Percentiles rank a stretch among this genome's conserved stretches.
Conservation (phyloP, 2,888 invertebrate species). For the Lordiphosa fenestrarum region DNA sequence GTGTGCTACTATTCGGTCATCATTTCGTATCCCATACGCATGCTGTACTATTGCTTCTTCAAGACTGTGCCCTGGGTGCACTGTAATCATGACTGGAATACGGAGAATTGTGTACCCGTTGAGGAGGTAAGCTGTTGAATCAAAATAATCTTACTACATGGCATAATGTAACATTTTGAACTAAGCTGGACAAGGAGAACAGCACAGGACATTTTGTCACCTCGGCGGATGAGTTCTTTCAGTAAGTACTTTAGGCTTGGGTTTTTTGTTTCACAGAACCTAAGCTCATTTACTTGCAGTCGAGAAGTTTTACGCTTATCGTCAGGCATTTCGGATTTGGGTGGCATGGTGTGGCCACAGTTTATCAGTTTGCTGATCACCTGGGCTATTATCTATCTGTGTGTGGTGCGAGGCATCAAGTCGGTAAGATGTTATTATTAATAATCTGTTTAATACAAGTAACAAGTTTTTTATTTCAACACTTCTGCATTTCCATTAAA, state of each 20-base stretch:
- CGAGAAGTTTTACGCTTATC: constrained; percentile 89
- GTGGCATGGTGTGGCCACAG: constrained; percentile 90
- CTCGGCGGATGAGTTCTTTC: constrained; percentile 91
- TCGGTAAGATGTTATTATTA: constrained; percentile 80
- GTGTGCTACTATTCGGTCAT: constrained; percentile 92
- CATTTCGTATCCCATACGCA: constrained; percentile 91
- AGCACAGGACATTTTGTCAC: constrained; percentile 78
- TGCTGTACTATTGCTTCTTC: constrained; percentile 85
- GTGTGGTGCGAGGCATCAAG: constrained; percentile 92
- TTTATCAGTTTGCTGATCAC: constrained; percentile 87
- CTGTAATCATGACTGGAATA: constrained; percentile 92
- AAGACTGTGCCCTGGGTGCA: constrained; percentile 87
- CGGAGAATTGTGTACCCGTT: constrained; percentile 84
- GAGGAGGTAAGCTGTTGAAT: constrained; percentile 59
- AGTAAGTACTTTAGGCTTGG: constrained; percentile 82
- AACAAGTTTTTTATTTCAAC: too few species aligned
- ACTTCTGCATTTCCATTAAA: too few species aligned
- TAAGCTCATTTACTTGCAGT: constrained; percentile 80
- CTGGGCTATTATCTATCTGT: constrained; percentile 91
- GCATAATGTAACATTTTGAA: neutral
- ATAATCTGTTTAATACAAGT: too few species aligned
- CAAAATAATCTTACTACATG: neutral
- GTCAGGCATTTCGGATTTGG: constrained; percentile 86
- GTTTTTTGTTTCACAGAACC: neutral
- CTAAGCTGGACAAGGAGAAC: neutral